These are phyloP conservation scores for Dasypolia templi DNA, from an alignment of 2,888 invertebrate genomes.

Conservation along the genomic window DNA sequence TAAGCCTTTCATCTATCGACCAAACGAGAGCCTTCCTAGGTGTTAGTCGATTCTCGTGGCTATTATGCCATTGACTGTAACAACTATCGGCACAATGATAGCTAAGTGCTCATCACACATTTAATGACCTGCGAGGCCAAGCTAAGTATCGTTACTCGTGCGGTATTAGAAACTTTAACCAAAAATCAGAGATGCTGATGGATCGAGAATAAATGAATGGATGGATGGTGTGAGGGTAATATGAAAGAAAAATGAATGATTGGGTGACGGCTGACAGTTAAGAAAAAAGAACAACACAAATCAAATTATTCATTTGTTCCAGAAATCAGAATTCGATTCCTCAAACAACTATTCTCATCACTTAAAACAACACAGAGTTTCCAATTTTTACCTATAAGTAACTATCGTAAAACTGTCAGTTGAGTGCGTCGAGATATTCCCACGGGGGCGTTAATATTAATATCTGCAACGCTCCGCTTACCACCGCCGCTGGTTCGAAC, in stretches of 20 bases:
- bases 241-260: too few species aligned
- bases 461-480: slow-evolving; percentile 69
- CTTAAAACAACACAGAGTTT: neutral
- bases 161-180: neutral
- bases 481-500: slow-evolving; percentile 52
- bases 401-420: slow-evolving; percentile 12
- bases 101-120: neutral
- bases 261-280: too few species aligned
- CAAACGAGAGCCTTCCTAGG: too few species aligned
- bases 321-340: neutral
- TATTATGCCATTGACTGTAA: too few species aligned
- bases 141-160: neutral
- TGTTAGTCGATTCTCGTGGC: too few species aligned
- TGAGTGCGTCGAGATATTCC: slow-evolving; percentile 54
- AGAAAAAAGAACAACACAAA: too few species aligned
- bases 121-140: neutral
- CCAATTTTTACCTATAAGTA: slow-evolving; percentile 2
- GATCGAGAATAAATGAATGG: too few species aligned
- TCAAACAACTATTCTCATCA: neutral
- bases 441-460: slow-evolving; percentile 69
- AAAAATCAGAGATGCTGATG: too few species aligned
- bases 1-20: too few species aligned
- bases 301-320: too few species aligned
- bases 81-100: neutral
- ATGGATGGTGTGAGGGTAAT: too few species aligned